Evolutionary conservation across 2,113 vertebrate genomes (phyloP), one percentile per base, ranked within the genome.

Genomic region (Atractosteus spatula): DNA sequence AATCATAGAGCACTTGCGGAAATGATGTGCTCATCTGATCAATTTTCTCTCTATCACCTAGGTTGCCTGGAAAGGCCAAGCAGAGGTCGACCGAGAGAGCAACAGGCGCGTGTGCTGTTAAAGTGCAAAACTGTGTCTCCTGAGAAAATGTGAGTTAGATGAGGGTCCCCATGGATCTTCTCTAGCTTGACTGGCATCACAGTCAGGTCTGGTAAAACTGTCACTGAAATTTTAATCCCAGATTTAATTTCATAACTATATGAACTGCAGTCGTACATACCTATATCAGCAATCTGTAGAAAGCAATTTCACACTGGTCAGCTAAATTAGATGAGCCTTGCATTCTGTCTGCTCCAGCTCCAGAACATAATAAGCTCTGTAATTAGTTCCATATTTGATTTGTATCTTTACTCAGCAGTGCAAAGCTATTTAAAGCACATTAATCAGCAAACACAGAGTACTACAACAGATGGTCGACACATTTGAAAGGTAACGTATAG

Each of bases 371-470:
- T 43, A 69, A 16, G 47, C 66, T 43, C 64, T 67, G 47, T 66
- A 73, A 67, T 67, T 66, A 67, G 62, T 61, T 17, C 14, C 42
- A 41, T 65, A 42, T 71, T 47, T 64, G 51, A 59, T 65, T 71
- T 54, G 47, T 64, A 61, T 51, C 62, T 71, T 56, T 42, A 55
- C 43, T 41, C 64, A 65, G 64, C 70, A 55, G 10, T 7, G 47
- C 61, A 43, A 29, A 64, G 44, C 74, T 69, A 55, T 76, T 67
- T 44, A 66, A 70, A 69, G 56, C 68, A 14, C 7, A 67, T 65
- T 66, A 51, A 63, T 77, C 43, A 66, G 43, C 56, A 45, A 55
- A 62, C 41, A 47, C 55, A 13, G 29, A 71, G 55, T 45, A 68
- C 56, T 70, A 65, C 55, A 67, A 57, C 43, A 70, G 13, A 67